These are phyloP conservation scores for Diarsia rubi DNA, from an alignment of 2,888 invertebrate species.

Conservation along the genomic window DNA sequence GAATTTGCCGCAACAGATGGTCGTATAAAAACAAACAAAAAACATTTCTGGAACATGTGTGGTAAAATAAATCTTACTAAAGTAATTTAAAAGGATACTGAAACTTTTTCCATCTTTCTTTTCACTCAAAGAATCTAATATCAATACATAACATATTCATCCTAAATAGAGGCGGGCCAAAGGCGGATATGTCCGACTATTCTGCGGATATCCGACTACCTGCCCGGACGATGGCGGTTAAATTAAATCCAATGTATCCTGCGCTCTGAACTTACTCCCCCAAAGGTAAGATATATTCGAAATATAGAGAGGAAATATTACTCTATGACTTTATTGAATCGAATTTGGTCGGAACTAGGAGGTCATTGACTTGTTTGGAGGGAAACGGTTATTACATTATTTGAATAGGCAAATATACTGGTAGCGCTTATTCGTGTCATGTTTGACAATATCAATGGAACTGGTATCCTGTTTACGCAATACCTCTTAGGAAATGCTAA, in stretches of 20 bases:
- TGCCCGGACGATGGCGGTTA: conserved; percentile 58
- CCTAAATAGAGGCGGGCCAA: conserved; percentile 27
- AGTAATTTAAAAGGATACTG: not conserved
- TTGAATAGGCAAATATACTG: conserved; percentile 35
- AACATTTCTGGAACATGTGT: not conserved
- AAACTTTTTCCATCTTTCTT: not conserved
- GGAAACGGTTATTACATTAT: conserved; percentile 39
- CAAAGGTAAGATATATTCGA: conserved; percentile 30
- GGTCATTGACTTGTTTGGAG: conserved; percentile 39
- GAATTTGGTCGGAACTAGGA: conserved; percentile 22
- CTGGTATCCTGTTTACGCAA: conserved; percentile 1
- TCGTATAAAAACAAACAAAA: not conserved
- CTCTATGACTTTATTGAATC: conserved; percentile 45
- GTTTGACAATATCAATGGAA: conserved; percentile 4
- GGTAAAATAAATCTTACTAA: conserved; percentile 7
- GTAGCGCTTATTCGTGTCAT: conserved; percentile 10
- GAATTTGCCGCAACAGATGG: conserved; percentile 1
- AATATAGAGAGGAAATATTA: conserved; percentile 40
- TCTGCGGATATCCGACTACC: conserved; percentile 61
- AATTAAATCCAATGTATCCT: conserved; percentile 58
- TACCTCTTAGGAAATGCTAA: not conserved
- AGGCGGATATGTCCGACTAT: conserved; percentile 48
- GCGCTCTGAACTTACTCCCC: conserved; percentile 31
- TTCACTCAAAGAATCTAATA: conserved; percentile 23
- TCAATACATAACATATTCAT: conserved; percentile 33